Evolutionary conservation across 1,140 invertebrate species (phyloP).

Genomic region (Sinonovacula constricta): DNA sequence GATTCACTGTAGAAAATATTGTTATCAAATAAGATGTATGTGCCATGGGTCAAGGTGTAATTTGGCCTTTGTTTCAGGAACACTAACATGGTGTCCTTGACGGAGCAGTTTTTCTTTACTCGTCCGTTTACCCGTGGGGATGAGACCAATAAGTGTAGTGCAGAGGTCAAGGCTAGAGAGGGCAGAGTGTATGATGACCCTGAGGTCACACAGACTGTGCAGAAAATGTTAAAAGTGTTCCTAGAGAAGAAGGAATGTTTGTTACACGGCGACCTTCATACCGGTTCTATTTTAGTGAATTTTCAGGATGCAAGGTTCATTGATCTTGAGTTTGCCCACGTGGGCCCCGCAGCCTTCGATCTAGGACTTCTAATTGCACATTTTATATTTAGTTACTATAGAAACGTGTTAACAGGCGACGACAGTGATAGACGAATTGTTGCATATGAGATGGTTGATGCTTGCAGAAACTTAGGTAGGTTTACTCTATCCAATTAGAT

Average conservation of each 20-base stretch:
- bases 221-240: constrained; percentile 61
- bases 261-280: constrained; percentile 69
- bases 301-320: constrained; percentile 57
- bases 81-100: constrained; percentile 55
- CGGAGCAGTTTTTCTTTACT: constrained; percentile 65
- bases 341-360: constrained; percentile 66
- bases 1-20: too few species aligned
- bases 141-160: constrained; percentile 56
- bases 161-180: constrained; percentile 47
- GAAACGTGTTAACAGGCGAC: constrained; percentile 59
- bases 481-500: not conserved
- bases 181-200: constrained; percentile 56
- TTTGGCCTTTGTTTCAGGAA: too few species aligned
- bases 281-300: constrained; percentile 66
- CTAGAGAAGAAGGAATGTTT: constrained; percentile 67
- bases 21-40: too few species aligned
- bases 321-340: constrained; percentile 63
- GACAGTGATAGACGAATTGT: constrained; percentile 61
- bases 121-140: constrained; percentile 57
- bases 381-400: constrained; percentile 65
- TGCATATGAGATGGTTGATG: constrained; percentile 62
- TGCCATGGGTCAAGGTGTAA: too few species aligned
- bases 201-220: constrained; percentile 43
- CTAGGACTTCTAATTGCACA: constrained; percentile 64
- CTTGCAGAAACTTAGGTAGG: constrained; percentile 61